Evolutionary conservation across 2,113 vertebrate genomes (phyloP).

Genomic region (Synodontis membranacea): DNA sequence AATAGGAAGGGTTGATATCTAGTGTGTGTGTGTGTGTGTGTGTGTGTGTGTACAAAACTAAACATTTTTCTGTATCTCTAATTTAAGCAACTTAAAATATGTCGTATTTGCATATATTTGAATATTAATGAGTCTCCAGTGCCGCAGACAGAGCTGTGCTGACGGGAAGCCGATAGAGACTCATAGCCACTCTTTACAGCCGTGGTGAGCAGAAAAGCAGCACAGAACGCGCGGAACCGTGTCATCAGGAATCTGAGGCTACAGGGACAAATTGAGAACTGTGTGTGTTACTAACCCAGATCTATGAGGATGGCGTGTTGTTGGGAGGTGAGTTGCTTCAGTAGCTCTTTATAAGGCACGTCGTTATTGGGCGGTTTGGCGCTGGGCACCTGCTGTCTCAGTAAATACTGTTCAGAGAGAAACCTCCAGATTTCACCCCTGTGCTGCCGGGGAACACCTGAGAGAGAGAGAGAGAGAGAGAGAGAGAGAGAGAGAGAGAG

Average conservation of each 20-base stretch:
- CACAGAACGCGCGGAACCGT: too few relatives aligned
- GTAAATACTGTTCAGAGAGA: constrained; percentile 88
- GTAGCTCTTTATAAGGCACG: constrained; percentile 89
- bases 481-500: neutral
- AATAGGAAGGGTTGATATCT: too few relatives aligned
- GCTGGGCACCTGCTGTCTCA: constrained; percentile 78
- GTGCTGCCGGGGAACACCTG: constrained; percentile 92
- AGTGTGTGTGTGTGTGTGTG: too few relatives aligned
- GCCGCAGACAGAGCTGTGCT: neutral
- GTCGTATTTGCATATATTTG: too few relatives aligned
- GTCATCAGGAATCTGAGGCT: too few relatives aligned
- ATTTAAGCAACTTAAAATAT: too few relatives aligned
- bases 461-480: neutral
- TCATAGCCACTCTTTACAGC: too few relatives aligned
- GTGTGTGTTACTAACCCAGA: constrained; percentile 77
- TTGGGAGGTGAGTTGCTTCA: constrained; percentile 93
- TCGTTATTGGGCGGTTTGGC: constrained; percentile 79
- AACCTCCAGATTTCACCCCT: constrained; percentile 97
- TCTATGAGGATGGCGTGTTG: constrained; percentile 98
- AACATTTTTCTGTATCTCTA: too few relatives aligned
- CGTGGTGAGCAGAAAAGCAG: too few relatives aligned
- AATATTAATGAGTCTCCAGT: too few relatives aligned
- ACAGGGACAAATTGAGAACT: neutral
- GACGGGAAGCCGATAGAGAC: too few relatives aligned
- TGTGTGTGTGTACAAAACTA: too few relatives aligned